Evolutionary conservation across 2,888 invertebrate genomes (phyloP).

Genomic region (Cecidostiba fungosa): DNA sequence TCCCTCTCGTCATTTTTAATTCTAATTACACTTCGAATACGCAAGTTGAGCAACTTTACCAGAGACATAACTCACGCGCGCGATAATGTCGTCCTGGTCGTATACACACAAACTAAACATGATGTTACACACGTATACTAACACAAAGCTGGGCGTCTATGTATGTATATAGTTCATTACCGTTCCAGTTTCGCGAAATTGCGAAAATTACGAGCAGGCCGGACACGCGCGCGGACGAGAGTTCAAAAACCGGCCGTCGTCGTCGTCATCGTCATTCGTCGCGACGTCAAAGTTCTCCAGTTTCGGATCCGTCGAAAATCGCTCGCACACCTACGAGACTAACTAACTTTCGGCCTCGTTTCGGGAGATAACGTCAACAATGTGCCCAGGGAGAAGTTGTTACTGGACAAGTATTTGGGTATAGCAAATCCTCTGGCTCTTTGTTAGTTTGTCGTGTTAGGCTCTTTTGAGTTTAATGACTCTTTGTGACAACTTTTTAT

Average conservation of each 20-base stretch:
- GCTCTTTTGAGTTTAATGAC: not conserved
- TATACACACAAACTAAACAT: slow-evolving; percentile 13
- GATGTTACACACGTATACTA: not conserved
- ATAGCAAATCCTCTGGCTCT: not conserved
- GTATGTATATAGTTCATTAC: slow-evolving; percentile 39
- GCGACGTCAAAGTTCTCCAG: slow-evolving; percentile 36
- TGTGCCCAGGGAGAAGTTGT: not conserved
- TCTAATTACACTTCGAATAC: slow-evolving; percentile 17
- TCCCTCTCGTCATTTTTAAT: slow-evolving; percentile 12
- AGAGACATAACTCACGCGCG: slow-evolving; percentile 18
- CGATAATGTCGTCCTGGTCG: slow-evolving; percentile 29
- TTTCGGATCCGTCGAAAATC: slow-evolving; percentile 44
- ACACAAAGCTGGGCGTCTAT: slow-evolving; percentile 5
- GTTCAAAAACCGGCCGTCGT: slow-evolving; percentile 22
- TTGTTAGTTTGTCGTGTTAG: not conserved
- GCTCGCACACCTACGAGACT: not conserved
- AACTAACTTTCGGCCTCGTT: slow-evolving; percentile 47
- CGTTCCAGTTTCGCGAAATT: slow-evolving; percentile 49
- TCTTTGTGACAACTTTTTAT: not conserved
- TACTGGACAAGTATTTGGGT: not conserved
- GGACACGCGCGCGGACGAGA: not conserved
- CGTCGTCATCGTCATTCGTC: slow-evolving; percentile 20
- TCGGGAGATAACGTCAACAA: slow-evolving; percentile 22
- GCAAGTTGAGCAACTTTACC: slow-evolving; percentile 5
- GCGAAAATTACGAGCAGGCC: slow-evolving; percentile 32